phyloP scores from a whole-genome alignment of 2,113 vertebrate genomes.

The Bagarius yarrelli region DNA sequence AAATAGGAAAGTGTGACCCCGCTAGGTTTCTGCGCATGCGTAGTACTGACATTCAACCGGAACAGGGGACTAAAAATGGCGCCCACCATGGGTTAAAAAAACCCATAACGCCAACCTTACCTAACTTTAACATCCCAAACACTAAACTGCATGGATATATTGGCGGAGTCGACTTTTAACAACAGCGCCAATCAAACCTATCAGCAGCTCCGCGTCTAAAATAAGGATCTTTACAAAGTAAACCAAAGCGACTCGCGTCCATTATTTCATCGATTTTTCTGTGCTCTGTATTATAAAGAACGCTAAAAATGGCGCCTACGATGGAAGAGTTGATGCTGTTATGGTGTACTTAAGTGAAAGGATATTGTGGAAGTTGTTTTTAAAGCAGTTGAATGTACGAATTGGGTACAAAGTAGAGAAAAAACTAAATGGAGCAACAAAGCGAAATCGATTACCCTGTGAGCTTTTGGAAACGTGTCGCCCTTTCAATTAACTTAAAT shows the following conservation, averaged over 20 bases:
- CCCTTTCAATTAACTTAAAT: neutral
- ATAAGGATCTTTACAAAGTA: neutral
- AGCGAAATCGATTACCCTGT: neutral
- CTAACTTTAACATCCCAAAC: neutral
- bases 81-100: constrained; percentile 34
- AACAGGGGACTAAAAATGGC: constrained; percentile 45
- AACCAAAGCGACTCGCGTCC: neutral
- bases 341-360: too few relatives aligned
- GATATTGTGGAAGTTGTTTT: neutral
- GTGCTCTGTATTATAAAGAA: neutral
- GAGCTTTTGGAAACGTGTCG: neutral
- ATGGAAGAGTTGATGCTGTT: neutral
- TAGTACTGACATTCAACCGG: neutral
- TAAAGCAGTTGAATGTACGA: neutral
- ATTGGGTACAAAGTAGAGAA: neutral
- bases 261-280: neutral
- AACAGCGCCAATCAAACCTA: constrained; percentile 14
- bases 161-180: neutral
- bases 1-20: neutral
- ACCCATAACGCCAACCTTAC: constrained; percentile 14
- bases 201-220: neutral
- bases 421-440: too few relatives aligned
- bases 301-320: neutral
- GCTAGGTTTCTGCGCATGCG: neutral
- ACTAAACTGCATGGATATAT: neutral